Base-by-base conservation (phyloP, 2,113 vertebrate genomes). In the Aplodontia rufa region DNA sequence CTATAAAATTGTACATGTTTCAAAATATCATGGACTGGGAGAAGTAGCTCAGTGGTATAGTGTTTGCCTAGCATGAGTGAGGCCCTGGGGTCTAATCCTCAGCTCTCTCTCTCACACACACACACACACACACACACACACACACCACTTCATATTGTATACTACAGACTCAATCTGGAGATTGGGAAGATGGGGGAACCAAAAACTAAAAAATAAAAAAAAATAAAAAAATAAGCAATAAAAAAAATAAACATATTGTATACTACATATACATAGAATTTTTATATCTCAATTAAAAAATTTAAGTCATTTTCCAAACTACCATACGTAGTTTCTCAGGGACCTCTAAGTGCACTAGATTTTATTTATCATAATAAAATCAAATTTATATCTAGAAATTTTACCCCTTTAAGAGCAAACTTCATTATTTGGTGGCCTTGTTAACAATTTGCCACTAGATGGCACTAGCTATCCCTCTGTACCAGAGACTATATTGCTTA, bases 391-490 rank as follows among this genome's bases (percentile, higher is more conserved):
- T 49, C 10, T 83, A 76, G 11, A 86, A 76, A 84, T 79, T 42
- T 58, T 78, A 69, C 74, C 30, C 19, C 4, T 47, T 74, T 83
- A n/a, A 8, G 3, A 32, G 37, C 51, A 93, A 11, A 22, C 40
- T 58, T 58, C 58, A 37, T 80, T 30, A 49, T 60, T 90, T 89
- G 51, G 37, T 49, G 75, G 80, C 45, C 74, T 87, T 90, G 45
- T 42, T 86, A 68, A 7, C 24, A 72, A 1, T 22, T 8, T 24
- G 26, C 72, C 95, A 81, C 81, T 95, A 97, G 96, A 87, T 96
- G 96, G 90, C 94, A 94, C 26, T 96, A 16, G 51, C 91, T 82
- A 71, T 76, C 92, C 49, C 28, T 81, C 40, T 94, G 19, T 93
- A 47, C 28, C 58, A n/a, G 68, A 71, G 42, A 71, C 64, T 7